Percentiles rank a stretch among this genome's conserved stretches.
phyloP scores from a whole-genome alignment of 2,888 invertebrate species.

The Myopa tessellatipennis region DNA sequence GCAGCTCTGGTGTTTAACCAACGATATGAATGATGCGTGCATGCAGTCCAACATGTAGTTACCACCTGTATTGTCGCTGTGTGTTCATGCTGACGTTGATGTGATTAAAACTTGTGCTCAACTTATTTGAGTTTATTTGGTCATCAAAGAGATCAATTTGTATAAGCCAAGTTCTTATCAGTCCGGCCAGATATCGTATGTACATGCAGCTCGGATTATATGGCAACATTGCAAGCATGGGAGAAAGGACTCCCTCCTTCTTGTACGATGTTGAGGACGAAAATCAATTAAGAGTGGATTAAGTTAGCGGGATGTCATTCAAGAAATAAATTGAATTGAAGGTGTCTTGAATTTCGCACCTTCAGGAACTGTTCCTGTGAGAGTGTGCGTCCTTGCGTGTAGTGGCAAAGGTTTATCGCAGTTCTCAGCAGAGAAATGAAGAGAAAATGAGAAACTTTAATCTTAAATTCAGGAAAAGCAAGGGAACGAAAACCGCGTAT shows the following conservation, averaged over 20 bases:
- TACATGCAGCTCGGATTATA: neutral
- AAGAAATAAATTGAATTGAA: slow-evolving; percentile 5
- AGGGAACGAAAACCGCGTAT: no score
- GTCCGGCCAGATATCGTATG: neutral
- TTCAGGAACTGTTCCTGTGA: neutral
- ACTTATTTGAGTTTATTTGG: neutral
- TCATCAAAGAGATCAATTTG: neutral
- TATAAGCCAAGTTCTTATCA: neutral
- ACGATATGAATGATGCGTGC: neutral
- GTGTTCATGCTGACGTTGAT: neutral
- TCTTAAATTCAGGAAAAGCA: no score
- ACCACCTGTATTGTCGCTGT: neutral
- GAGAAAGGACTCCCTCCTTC: neutral
- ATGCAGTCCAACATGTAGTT: neutral
- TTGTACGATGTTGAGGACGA: neutral
- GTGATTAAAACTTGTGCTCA: slow-evolving; percentile 13
- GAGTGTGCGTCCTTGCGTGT: neutral
- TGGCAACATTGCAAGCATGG: neutral
- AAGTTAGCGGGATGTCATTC: slow-evolving; percentile 3
- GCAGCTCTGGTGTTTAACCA: no score
- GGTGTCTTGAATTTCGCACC: neutral
- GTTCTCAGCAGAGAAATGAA: no score
- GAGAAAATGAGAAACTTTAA: no score
- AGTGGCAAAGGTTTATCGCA: neutral
- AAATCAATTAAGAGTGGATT: slow-evolving; percentile 19